Base-by-base conservation (phyloP, 2,888 invertebrate species). In the Cactoblastis cactorum region DNA sequence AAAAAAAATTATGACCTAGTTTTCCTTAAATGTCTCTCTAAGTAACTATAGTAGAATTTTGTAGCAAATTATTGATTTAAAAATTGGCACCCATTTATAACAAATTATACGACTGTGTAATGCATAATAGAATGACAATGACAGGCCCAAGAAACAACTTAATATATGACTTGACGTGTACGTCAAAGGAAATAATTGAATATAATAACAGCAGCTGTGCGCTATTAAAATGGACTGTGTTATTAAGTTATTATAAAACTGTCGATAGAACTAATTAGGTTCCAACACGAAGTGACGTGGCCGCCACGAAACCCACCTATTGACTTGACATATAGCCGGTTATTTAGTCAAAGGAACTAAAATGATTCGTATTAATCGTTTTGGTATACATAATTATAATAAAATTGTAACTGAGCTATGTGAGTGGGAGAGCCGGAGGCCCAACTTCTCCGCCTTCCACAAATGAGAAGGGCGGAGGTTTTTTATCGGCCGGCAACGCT, bases 171-270 rank as follows among this genome's bases (percentile, higher is more conserved):
- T 15, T 11, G 24, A 28, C 14, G 15, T 24, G 9, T 28, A 12
- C 28, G 43, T 15, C 43, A 15, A 28, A 17, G 15, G 14, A 18
- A n/a, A 22, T 22, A 43, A 43, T 43, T 43, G 43, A 43, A 17
- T 11, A 15, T 43, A 43, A 43, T 43, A 17, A 43, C 43, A 43
- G 43, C 28, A n/a, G 15, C 15, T 11, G 28, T 22, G n/a, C 9
- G 37, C 6, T 37, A 37, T 17, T 37, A 22, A 17, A 22, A 24
- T 28, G 5, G 11, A 17, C 14, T 43, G 43, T 43, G 15, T 15
- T 14, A 43, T 43, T 43, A 43, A 43, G 43, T 43, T 17, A 15
- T 43, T 43, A 43, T 28, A 43, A 43, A 43, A 43, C 28, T 15
- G 43, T 17, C 43, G 43, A 28, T 28, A 41, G 11, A 4, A 19